A percentile compares a stretch with the other conserved stretches of the same genome.
phyloP scores from a whole-genome alignment of 1,140 invertebrate genomes.

The fruit fly (Drosophila melanogaster) region DNA sequence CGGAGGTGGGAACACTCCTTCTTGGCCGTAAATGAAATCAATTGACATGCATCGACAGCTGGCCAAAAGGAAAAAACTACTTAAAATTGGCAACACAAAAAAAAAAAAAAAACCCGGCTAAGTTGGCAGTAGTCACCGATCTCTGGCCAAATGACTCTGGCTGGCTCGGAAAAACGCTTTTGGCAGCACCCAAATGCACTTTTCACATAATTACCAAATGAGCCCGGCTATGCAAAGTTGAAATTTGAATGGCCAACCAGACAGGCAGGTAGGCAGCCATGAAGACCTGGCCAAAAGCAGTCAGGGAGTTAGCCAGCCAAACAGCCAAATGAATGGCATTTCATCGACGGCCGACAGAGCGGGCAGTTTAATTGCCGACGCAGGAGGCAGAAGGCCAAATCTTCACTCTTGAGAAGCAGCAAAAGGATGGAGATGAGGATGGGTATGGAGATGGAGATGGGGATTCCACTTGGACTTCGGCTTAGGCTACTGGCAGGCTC shows the following conservation, averaged over 20 bases:
- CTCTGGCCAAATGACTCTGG: conserved; percentile 54
- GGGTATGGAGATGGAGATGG: too few species aligned
- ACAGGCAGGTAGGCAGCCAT: conserved; percentile 31
- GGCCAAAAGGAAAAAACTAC: conserved; percentile 3
- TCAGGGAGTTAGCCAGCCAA: conserved; percentile 40
- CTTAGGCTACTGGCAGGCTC: conserved; percentile 31
- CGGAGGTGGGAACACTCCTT: conserved; percentile 54
- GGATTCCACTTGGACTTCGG: conserved; percentile 9
- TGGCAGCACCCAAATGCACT: conserved; percentile 69
- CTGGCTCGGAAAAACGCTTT: conserved; percentile 59
- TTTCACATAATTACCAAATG: conserved; percentile 83
- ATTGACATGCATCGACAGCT: conserved; percentile 76
- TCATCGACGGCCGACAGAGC: conserved; percentile 68
- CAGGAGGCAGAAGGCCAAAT: conserved; percentile 42
- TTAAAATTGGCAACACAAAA: not conserved
- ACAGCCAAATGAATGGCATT: conserved; percentile 68
- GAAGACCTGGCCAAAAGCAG: conserved; percentile 34
- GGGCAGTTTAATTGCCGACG: conserved; percentile 79
- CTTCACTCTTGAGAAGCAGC: conserved; percentile 2
- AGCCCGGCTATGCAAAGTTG: conserved; percentile 66
- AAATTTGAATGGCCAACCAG: conserved; percentile 74
- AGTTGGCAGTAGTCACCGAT: conserved; percentile 24
- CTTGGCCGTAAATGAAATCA: conserved; percentile 68
- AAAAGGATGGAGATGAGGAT: conserved; percentile 9
- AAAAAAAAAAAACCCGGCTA: conserved; percentile 23